phyloP scores from a whole-genome alignment of 2,888 invertebrate species.

The Megastigmus dorsalis region DNA sequence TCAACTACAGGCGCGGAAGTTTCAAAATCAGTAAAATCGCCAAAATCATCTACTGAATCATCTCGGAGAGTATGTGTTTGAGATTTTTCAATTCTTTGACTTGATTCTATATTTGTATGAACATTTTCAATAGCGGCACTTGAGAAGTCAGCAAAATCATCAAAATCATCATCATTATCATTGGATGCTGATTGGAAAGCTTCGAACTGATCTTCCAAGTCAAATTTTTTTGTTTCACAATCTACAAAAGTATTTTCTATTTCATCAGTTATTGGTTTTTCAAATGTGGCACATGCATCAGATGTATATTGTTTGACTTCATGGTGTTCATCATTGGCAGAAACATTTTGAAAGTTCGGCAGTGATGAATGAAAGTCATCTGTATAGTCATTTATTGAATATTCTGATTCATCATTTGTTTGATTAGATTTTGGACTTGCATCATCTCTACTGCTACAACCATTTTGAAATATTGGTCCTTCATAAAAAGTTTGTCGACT shows the following conservation, averaged over 20 bases:
- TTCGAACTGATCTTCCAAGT: conserved; percentile 24
- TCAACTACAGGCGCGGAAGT: conserved; percentile 66
- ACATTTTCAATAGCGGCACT: conserved; percentile 51
- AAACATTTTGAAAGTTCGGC: conserved; percentile 43
- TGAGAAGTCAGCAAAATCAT: conserved; percentile 73
- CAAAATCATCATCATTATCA: conserved; percentile 70
- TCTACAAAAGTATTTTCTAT: conserved; percentile 15
- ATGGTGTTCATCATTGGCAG: conserved; percentile 31
- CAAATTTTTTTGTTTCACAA: conserved; percentile 17
- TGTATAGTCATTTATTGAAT: conserved; percentile 24
- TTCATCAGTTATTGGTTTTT: conserved; percentile 8
- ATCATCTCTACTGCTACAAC: conserved; percentile 6
- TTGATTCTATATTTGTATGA: conserved; percentile 49
- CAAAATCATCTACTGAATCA: conserved; percentile 73
- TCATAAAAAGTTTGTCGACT: conserved; percentile 55
- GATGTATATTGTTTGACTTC: conserved; percentile 29
- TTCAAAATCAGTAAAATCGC: conserved; percentile 76
- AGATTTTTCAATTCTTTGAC: conserved; percentile 58
- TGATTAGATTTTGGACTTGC: conserved; percentile 42
- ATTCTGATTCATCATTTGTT: conserved; percentile 44
- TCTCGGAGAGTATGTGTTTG: conserved; percentile 54
- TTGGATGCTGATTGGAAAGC: conserved; percentile 35
- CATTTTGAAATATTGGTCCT: conserved; percentile 44
- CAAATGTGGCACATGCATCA: conserved; percentile 21
- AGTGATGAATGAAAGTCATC: conserved; percentile 49